A percentile compares a stretch with the other conserved stretches of the same genome.
phyloP scores from a whole-genome alignment of 2,113 vertebrate genomes.

The Dipodomys ordii region DNA sequence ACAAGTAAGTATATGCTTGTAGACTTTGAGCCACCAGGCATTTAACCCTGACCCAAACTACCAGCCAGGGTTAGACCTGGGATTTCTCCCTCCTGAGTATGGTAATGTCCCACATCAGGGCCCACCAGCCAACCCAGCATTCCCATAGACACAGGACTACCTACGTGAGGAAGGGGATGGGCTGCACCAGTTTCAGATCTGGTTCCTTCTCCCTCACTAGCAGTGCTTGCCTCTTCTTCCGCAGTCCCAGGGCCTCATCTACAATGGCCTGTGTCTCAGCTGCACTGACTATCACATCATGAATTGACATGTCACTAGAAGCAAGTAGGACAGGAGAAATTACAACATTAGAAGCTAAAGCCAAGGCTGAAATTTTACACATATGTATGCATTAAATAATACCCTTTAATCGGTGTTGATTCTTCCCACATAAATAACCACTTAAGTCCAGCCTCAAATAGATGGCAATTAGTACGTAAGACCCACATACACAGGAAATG shows the following conservation, averaged over 20 bases:
- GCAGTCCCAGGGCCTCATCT: conserved; percentile 93
- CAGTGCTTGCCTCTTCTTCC: conserved; percentile 91
- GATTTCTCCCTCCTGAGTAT: not conserved
- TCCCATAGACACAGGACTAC: conserved; percentile 65
- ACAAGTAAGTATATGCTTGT: rapidly evolving
- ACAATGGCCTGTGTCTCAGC: conserved; percentile 91
- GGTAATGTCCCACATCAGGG: not conserved
- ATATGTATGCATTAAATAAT: not conserved
- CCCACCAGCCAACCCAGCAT: not conserved
- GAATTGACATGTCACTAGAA: conserved; percentile 93
- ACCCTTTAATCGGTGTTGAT: conserved; percentile 29
- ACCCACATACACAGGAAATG: not conserved
- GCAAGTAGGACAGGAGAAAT: not conserved
- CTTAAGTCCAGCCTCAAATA: conserved; percentile 3
- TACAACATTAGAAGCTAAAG: not conserved
- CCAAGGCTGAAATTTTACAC: not conserved
- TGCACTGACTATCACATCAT: conserved; percentile 91
- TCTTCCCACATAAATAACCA: conserved; percentile 53
- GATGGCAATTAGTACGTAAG: conserved; percentile 32
- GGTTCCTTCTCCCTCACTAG: conserved; percentile 89
- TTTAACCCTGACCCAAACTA: not conserved
- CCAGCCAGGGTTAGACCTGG: not conserved
- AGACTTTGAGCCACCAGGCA: not conserved
- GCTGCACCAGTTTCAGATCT: conserved; percentile 93
- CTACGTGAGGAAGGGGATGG: conserved; percentile 93